Evolutionary conservation across 2,113 vertebrate genomes (phyloP), one percentile per base, ranked within the genome.

Genomic region (Bos indicus): DNA sequence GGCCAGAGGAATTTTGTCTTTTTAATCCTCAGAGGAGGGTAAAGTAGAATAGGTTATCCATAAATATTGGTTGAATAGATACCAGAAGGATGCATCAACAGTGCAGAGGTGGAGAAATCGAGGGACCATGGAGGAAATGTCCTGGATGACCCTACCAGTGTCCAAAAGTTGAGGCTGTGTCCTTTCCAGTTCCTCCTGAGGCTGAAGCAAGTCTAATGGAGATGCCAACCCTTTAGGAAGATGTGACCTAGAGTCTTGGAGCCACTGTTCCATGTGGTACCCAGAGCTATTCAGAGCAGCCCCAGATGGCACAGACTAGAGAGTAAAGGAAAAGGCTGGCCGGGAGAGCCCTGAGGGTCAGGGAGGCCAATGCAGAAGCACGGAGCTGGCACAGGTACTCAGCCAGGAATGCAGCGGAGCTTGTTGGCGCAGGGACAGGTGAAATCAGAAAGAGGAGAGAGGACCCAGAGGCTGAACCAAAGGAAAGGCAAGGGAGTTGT

Each of bases 321-420:
- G 19, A 51, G 15, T 81, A 33, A 88, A 52, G 77, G 46, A 14
- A 4, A 13, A 28, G 16, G 33, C 36, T 30, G 16, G 25, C 64
- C 25, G 40, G 28, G 26, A 85, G 64, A 54, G n/a, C 16, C 40
- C 48, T 25, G 13, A 16, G 14, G 15, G 33, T 56, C 59, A 21
- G 81, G 67, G 5, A 80, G 16, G 43, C 43, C 9, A 7, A 16
- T 9, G 26, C 43, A 23, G 13, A 30, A 15, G 15, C 19, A 1
- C 0, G 40, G 77, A 64, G 48, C 78, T 33, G 33, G 19, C 51
- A 46, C 14, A 28, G 60, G 40, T 43, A 30, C 17, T 64, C 28
- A 40, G 1, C 43, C 28, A 3, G 52, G 59, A 51, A 36, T 2
- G 6, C 0, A 0, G 84, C 19, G 6, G n/a, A 14, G 4, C 52